Conservation (phyloP, 1,140 invertebrate genomes). For the honey bee (Apis mellifera) region Amel_HAv3.1 CM009931.2:18173001-18173500, state of each 20-base stretch:
- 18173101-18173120: slow-evolving; percentile 1
- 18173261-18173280: slow-evolving; percentile 50
- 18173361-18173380: neutral
- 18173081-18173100: neutral
- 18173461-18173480: slow-evolving; percentile 22
- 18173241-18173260: slow-evolving; percentile 26
- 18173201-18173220: slow-evolving; percentile 42
- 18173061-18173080: neutral
- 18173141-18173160: neutral
- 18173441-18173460: slow-evolving; percentile 44
- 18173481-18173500: slow-evolving; percentile 15
- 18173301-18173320: neutral
- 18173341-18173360: neutral
- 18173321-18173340: neutral
- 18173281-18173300: slow-evolving; percentile 14
- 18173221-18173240: slow-evolving; percentile 53
- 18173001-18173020: neutral
- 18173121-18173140: neutral
- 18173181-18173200: slow-evolving; percentile 30
- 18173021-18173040: neutral
- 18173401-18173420: slow-evolving; percentile 65
- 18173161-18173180: neutral
- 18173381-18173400: slow-evolving; percentile 64
- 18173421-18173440: slow-evolving; percentile 64
- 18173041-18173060: neutral